These are phyloP conservation scores for Odontocerum albicorne DNA, from an alignment of 2,888 invertebrate species.

Conservation along the genomic window DNA sequence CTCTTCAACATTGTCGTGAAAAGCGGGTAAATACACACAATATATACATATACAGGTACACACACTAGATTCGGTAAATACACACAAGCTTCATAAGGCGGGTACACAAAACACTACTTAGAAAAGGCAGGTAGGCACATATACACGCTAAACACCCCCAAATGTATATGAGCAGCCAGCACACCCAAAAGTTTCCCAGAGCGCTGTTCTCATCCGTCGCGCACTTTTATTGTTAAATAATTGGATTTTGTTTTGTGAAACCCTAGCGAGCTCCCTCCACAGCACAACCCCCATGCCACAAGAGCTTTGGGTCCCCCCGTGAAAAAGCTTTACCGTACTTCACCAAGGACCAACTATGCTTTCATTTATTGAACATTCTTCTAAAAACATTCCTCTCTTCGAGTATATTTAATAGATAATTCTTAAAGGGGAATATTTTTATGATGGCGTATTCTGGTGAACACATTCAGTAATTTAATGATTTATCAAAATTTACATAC, in stretches of 20 bases:
- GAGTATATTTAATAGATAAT: conserved; percentile 25
- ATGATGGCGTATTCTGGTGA: too few relatives aligned
- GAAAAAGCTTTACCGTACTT: conserved; percentile 14
- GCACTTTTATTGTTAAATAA: conserved; percentile 38
- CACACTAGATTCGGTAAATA: background rate
- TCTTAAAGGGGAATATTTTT: too few relatives aligned
- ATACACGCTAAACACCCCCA: background rate
- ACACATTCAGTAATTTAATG: too few relatives aligned
- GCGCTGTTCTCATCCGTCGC: conserved; percentile 30
- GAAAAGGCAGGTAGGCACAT: background rate
- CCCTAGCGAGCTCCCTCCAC: conserved; percentile 19
- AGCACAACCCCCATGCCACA: background rate
- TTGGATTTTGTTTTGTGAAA: conserved; percentile 37
- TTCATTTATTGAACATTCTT: conserved; percentile 23
- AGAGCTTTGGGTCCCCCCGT: conserved; percentile 1
- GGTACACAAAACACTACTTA: background rate
- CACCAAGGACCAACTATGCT: conserved; percentile 15
- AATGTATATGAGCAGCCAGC: conserved; percentile 6
- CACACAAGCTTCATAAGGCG: too few relatives aligned
- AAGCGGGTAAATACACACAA: conserved; percentile 8
- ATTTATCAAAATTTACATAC: too few relatives aligned
- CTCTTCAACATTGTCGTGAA: too few relatives aligned
- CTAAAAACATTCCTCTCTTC: conserved; percentile 29
- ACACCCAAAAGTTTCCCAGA: conserved; percentile 23
- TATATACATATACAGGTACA: conserved; percentile 1